Evolutionary conservation across 2,797 vertebrate genomes (phyloP).

Genomic region (Bovichtus diacanthus): DNA sequence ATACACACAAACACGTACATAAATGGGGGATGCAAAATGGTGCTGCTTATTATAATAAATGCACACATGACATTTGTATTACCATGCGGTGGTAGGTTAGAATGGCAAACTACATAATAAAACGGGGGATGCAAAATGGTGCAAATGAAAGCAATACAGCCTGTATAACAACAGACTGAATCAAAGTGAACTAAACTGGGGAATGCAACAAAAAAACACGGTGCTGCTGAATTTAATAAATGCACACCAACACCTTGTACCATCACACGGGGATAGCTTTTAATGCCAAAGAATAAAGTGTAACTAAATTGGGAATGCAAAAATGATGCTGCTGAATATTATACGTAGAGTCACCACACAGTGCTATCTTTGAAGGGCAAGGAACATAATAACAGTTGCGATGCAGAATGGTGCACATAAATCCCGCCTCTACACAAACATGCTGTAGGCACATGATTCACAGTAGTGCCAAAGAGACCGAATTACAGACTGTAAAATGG

Average conservation of each 20-base stretch:
- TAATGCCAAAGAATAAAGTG: not conserved
- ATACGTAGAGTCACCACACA: not conserved
- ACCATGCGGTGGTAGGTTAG: not conserved
- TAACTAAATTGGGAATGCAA: not conserved
- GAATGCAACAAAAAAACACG: not conserved
- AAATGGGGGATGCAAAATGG: not conserved
- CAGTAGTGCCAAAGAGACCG: not conserved
- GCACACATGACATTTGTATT: not conserved
- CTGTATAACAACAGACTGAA: not conserved
- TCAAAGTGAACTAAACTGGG: not conserved
- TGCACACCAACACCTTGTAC: not conserved
- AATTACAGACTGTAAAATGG: not conserved
- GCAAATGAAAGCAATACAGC: not conserved
- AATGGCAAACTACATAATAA: not conserved
- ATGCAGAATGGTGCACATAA: slow-evolving; percentile 8
- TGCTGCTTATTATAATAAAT: not conserved
- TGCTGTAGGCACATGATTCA: not conserved
- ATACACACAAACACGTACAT: not conserved
- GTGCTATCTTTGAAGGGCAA: not conserved
- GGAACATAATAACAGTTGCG: not conserved
- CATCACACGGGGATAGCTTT: not conserved
- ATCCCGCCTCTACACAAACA: not conserved
- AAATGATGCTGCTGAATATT: not conserved
- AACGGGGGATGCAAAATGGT: slow-evolving; percentile 11
- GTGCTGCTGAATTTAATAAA: not conserved